Conservation (phyloP, 2,888 invertebrate species). For the Sarcophaga carnaria region DNA sequence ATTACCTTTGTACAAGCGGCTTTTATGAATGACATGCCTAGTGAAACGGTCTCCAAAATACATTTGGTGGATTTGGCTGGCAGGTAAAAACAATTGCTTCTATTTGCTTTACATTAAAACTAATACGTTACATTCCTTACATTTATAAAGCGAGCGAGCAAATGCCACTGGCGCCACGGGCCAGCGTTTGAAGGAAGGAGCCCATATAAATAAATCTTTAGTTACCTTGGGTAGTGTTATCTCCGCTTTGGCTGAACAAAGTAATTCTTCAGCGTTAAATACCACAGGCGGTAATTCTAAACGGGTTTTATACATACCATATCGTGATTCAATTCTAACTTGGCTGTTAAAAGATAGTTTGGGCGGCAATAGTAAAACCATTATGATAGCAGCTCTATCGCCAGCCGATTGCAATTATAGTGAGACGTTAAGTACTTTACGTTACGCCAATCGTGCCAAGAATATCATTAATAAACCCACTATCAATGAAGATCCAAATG, state of each 20-base stretch:
- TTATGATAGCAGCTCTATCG: slow-evolving; percentile 93
- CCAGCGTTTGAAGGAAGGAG: slow-evolving; percentile 93
- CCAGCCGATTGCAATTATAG: slow-evolving; percentile 94
- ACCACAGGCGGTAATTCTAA: slow-evolving; percentile 72
- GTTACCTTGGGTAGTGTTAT: slow-evolving; percentile 94
- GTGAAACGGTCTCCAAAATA: slow-evolving; percentile 94
- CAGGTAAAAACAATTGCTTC: slow-evolving; percentile 83
- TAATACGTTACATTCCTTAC: slow-evolving; percentile 57
- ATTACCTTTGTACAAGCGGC: slow-evolving; percentile 94
- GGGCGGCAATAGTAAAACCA: slow-evolving; percentile 95
- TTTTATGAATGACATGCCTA: slow-evolving; percentile 93
- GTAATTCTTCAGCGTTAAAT: slow-evolving; percentile 82
- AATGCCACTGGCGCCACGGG: slow-evolving; percentile 96
- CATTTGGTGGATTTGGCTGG: slow-evolving; percentile 95
- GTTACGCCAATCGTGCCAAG: slow-evolving; percentile 94
- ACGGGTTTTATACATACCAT: slow-evolving; percentile 89
- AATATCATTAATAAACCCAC: slow-evolving; percentile 95
- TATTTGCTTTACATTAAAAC: not conserved
- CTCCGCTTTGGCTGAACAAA: slow-evolving; percentile 89
- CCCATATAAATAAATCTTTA: slow-evolving; percentile 94
- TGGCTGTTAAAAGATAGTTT: slow-evolving; percentile 94
- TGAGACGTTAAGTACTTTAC: slow-evolving; percentile 92
- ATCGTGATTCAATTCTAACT: slow-evolving; percentile 93
- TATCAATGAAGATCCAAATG: slow-evolving; percentile 94
- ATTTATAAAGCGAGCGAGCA: slow-evolving; percentile 88